Conservation (phyloP, 30 jellyfish, hydroid and myxozoan species). For the Hydractinia echinata region DNA sequence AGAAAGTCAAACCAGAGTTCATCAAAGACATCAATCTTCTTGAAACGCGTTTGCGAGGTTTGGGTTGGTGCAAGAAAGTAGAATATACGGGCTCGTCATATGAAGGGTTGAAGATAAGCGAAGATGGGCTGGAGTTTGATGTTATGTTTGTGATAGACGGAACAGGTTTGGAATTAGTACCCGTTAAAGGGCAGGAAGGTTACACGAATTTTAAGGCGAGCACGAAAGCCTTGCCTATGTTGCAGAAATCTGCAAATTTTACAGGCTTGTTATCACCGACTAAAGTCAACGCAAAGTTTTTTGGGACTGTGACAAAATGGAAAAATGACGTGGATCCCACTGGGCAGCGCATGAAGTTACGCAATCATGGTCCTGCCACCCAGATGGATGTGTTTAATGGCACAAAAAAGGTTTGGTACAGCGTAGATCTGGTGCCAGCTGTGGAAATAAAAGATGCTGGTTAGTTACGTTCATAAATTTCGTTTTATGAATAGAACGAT, state of each 20-base stretch:
- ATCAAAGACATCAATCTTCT: neutral
- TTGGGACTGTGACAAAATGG: neutral
- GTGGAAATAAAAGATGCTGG: neutral
- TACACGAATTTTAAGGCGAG: neutral
- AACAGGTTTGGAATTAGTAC: neutral
- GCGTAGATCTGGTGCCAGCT: slow-evolving; percentile 19
- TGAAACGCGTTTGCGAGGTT: neutral
- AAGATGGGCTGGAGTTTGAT: slow-evolving; percentile 21
- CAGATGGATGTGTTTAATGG: slow-evolving; percentile 1
- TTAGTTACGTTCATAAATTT: too few relatives aligned
- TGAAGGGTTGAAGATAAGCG: slow-evolving; percentile 14
- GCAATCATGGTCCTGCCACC: slow-evolving; percentile 17
- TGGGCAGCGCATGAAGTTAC: neutral
- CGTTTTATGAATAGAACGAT: too few relatives aligned
- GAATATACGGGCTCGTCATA: slow-evolving; percentile 12
- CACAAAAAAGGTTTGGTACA: neutral
- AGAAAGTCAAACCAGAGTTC: neutral
- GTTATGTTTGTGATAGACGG: slow-evolving; percentile 24
- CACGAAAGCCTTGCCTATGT: neutral
- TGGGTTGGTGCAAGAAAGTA: neutral
- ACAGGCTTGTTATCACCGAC: neutral
- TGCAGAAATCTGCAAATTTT: neutral
- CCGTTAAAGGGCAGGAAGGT: slow-evolving; percentile 5
- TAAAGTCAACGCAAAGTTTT: neutral
- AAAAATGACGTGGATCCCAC: neutral